These are phyloP conservation scores for Steinernema scapterisci DNA, from an alignment of 2,888 invertebrate genomes.

Conservation along the genomic window DNA sequence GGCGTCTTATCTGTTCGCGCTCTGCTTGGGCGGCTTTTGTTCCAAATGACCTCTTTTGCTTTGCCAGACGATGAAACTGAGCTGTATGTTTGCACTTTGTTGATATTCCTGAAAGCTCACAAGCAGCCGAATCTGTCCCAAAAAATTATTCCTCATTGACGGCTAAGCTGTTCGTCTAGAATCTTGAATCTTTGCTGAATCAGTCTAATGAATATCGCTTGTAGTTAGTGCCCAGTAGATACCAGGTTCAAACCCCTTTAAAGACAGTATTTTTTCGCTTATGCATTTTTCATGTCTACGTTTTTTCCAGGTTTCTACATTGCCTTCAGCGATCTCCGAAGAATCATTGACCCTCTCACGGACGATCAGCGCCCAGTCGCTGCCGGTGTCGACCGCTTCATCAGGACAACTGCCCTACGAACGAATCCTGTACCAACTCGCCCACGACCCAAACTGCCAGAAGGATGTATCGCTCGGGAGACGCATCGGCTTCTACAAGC, in stretches of 20 bases:
- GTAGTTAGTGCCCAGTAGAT: too few species aligned
- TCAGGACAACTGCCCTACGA: conserved; percentile 40
- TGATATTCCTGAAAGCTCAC: too few species aligned
- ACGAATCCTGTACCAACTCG: conserved; percentile 41
- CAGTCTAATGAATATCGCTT: too few species aligned
- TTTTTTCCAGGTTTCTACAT: neutral
- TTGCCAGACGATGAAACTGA: too few species aligned
- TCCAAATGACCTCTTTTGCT: neutral
- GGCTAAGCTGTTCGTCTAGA: too few species aligned
- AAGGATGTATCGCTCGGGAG: conserved; percentile 77
- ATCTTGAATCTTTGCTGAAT: too few species aligned
- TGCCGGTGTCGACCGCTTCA: conserved; percentile 44
- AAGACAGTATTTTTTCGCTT: neutral
- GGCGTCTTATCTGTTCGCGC: neutral
- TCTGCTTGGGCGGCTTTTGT: neutral
- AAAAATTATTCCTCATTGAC: too few species aligned
- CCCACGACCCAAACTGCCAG: conserved; percentile 68
- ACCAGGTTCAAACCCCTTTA: too few species aligned
- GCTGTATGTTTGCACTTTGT: too few species aligned
- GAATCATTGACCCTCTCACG: conserved; percentile 43
- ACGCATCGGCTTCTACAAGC: conserved; percentile 78
- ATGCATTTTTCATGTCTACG: neutral
- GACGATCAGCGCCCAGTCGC: conserved; percentile 53
- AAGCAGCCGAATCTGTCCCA: too few species aligned
- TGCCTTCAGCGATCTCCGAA: conserved; percentile 13